These are phyloP conservation scores for Cossypha niveicapilla DNA, from an alignment of 2,797 vertebrate species.

Conservation along the genomic window DNA sequence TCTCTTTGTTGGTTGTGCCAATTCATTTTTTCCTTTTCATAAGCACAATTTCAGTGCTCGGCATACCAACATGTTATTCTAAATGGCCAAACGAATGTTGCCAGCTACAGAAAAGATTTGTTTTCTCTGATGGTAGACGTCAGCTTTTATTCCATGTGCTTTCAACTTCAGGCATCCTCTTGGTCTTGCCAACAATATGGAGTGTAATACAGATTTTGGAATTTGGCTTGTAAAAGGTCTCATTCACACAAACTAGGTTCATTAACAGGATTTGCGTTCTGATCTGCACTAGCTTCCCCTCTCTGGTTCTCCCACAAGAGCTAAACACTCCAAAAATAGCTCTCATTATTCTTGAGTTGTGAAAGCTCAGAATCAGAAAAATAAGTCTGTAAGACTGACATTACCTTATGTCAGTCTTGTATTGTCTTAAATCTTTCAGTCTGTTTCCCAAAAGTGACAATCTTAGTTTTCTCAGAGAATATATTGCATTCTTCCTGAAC, in stretches of 20 bases:
- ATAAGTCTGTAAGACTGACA: neutral
- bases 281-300: neutral
- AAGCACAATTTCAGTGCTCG: neutral
- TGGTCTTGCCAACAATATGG: neutral
- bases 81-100: neutral
- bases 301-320: neutral
- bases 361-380: constrained; percentile 5
- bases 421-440: neutral
- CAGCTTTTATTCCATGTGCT: neutral
- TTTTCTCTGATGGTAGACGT: neutral
- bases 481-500: neutral
- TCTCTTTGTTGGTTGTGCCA: neutral
- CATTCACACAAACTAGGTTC: neutral
- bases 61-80: neutral
- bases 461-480: neutral
- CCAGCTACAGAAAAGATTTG: neutral
- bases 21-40: neutral
- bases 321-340: neutral
- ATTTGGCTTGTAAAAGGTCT: neutral
- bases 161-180: neutral
- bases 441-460: neutral
- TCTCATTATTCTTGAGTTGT: neutral
- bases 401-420: neutral
- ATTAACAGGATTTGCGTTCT: neutral
- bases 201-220: neutral